Conservation (phyloP, 92 coral and sea anemone genomes). For the Anthopleura xanthogrammica region DNA sequence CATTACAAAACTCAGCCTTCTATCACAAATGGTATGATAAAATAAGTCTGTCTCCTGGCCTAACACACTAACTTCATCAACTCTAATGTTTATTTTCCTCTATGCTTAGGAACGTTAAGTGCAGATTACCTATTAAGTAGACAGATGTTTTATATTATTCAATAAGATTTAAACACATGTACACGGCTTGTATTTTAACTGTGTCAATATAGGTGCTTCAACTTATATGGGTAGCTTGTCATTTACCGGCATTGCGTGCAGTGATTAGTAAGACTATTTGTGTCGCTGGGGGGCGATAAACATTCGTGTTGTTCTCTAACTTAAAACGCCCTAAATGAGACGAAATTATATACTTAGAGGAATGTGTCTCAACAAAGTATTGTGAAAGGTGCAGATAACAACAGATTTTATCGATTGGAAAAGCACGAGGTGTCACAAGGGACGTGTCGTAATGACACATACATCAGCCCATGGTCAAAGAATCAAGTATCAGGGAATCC, state of each 20-base stretch:
- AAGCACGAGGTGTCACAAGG: not conserved
- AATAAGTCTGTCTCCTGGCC: not conserved
- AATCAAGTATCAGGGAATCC: not conserved
- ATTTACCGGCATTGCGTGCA: not conserved
- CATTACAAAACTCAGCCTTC: no score
- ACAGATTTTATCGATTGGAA: not conserved
- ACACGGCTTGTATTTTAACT: not conserved
- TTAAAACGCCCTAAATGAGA: not conserved
- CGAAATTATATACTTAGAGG: not conserved
- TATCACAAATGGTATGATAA: no score
- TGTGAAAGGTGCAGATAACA: not conserved
- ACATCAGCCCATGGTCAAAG: not conserved
- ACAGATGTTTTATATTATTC: not conserved
- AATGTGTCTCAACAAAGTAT: slow-evolving; percentile 3
- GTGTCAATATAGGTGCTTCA: not conserved
- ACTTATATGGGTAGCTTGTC: not conserved
- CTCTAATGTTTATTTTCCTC: not conserved
- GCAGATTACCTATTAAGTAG: not conserved
- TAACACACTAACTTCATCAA: not conserved
- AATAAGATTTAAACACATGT: not conserved
- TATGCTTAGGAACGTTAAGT: not conserved
- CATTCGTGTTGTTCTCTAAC: not conserved
- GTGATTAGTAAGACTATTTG: not conserved
- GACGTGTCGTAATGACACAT: not conserved
- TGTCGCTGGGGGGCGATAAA: not conserved